Percentiles rank a stretch among this genome's conserved stretches.
Evolutionary conservation across 2,113 vertebrate species (phyloP).

Genomic region (Python bivittatus): DNA sequence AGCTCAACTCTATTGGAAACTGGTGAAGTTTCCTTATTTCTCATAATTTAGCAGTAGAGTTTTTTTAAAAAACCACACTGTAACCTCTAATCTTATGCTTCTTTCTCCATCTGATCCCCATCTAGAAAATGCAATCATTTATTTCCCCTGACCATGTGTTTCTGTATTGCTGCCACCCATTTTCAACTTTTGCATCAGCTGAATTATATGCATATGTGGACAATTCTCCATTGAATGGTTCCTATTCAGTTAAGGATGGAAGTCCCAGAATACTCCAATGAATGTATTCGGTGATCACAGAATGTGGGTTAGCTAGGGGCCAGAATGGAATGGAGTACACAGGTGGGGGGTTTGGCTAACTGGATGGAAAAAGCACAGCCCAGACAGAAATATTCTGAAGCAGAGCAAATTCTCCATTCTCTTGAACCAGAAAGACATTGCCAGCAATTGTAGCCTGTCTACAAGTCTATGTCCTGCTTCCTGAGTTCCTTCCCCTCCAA

Average conservation of each 20-base stretch:
- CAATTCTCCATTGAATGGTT: background rate
- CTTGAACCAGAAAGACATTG: background rate
- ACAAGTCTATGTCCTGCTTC: too few species aligned
- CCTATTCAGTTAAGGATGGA: background rate
- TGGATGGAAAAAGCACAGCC: too few species aligned
- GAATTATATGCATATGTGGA: background rate
- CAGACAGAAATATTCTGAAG: too few species aligned
- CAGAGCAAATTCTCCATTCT: too few species aligned
- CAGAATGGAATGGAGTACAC: too few species aligned
- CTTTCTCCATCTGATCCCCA: background rate
- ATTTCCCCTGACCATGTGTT: background rate
- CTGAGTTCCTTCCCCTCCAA: too few species aligned
- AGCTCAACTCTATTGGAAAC: background rate
- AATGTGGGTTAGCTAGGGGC: too few species aligned
- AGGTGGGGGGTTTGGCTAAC: too few species aligned
- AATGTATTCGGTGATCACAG: background rate
- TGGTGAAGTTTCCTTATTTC: background rate
- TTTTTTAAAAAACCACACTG: background rate
- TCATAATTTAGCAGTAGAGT: background rate
- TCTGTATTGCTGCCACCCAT: too few species aligned
- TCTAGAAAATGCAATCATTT: background rate
- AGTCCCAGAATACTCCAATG: background rate
- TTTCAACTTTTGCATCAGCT: background rate
- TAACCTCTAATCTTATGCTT: background rate
- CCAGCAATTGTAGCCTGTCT: too few species aligned